These are phyloP conservation scores for Oligia fasciuncula DNA, from an alignment of 2,888 invertebrate genomes.

Conservation along the genomic window DNA sequence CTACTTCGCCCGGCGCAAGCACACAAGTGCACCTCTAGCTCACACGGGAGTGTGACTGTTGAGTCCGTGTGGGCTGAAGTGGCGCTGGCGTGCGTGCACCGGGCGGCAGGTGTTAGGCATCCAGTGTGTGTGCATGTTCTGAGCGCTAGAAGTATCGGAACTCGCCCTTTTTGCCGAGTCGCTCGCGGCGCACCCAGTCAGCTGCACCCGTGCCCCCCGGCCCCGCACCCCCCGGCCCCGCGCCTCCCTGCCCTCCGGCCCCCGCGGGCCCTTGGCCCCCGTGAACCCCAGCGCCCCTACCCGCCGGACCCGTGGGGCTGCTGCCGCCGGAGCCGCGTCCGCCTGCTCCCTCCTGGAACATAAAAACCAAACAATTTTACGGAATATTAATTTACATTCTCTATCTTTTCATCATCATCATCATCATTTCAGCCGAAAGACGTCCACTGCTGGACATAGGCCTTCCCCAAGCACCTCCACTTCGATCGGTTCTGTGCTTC, in stretches of 20 bases:
- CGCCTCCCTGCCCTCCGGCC: slow-evolving; percentile 80
- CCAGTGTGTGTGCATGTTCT: background rate
- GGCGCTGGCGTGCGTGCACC: background rate
- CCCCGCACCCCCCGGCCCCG: slow-evolving; percentile 77
- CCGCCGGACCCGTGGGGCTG: slow-evolving; percentile 76
- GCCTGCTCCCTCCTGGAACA: slow-evolving; percentile 81
- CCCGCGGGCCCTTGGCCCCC: slow-evolving; percentile 88
- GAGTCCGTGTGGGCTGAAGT: background rate
- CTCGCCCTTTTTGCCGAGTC: slow-evolving; percentile 98
- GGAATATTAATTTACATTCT: background rate
- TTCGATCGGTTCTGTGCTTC: too few species aligned
- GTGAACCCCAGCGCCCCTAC: slow-evolving; percentile 83
- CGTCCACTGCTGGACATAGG: too few species aligned
- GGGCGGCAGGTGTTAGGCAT: slow-evolving; percentile 15
- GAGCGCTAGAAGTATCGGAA: slow-evolving; percentile 95
- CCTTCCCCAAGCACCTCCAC: too few species aligned
- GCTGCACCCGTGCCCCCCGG: slow-evolving; percentile 84
- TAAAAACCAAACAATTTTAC: slow-evolving; percentile 14
- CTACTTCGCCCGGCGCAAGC: slow-evolving; percentile 7
- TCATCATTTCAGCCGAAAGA: too few species aligned
- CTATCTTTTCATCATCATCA: background rate
- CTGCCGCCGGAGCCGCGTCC: slow-evolving; percentile 74
- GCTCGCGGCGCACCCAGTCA: slow-evolving; percentile 96
- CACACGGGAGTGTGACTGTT: background rate
- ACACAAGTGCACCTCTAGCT: background rate